A percentile compares a stretch with the other conserved stretches of the same genome.
These are phyloP conservation scores for Cyclophora albipunctata DNA, from an alignment of 2,888 invertebrate species.

Conservation along the genomic window DNA sequence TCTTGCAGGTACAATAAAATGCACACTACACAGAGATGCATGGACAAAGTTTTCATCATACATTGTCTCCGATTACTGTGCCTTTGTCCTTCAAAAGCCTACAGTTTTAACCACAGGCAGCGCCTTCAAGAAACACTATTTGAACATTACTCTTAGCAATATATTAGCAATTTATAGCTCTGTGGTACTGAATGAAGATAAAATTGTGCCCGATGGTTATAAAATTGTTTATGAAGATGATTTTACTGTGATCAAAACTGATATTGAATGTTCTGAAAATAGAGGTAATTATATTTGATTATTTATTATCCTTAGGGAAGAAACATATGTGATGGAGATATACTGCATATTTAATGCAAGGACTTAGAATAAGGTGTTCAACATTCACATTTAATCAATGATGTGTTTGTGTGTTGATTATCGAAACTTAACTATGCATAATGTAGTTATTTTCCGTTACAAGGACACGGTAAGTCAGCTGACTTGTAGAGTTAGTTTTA, in stretches of 20 bases:
- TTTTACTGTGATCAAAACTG: slow-evolving; percentile 49
- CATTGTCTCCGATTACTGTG: slow-evolving; percentile 56
- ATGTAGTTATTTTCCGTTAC: too few relatives aligned
- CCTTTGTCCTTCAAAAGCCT: slow-evolving; percentile 52
- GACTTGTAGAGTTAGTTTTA: too few relatives aligned
- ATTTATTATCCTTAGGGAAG: too few relatives aligned
- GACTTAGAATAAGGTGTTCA: too few relatives aligned
- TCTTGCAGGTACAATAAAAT: slow-evolving; percentile 57
- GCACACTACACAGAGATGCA: slow-evolving; percentile 66
- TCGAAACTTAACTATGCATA: too few relatives aligned
- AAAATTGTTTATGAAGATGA: slow-evolving; percentile 38
- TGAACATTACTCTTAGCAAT: slow-evolving; percentile 63
- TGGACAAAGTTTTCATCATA: slow-evolving; percentile 61
- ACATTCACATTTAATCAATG: too few relatives aligned
- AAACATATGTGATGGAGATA: too few relatives aligned
- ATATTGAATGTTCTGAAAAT: slow-evolving; percentile 9
- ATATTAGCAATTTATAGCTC: slow-evolving; percentile 60
- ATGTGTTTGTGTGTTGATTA: too few relatives aligned
- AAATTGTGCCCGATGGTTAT: slow-evolving; percentile 44
- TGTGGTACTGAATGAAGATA: slow-evolving; percentile 35
- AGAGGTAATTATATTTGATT: too few relatives aligned
- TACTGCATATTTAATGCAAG: too few relatives aligned
- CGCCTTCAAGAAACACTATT: slow-evolving; percentile 62
- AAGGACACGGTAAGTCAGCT: too few relatives aligned
- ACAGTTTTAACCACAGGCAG: slow-evolving; percentile 65